Evolutionary conservation across 1,140 invertebrate species (phyloP).

Genomic region (Brevipalpus yothersi): DNA sequence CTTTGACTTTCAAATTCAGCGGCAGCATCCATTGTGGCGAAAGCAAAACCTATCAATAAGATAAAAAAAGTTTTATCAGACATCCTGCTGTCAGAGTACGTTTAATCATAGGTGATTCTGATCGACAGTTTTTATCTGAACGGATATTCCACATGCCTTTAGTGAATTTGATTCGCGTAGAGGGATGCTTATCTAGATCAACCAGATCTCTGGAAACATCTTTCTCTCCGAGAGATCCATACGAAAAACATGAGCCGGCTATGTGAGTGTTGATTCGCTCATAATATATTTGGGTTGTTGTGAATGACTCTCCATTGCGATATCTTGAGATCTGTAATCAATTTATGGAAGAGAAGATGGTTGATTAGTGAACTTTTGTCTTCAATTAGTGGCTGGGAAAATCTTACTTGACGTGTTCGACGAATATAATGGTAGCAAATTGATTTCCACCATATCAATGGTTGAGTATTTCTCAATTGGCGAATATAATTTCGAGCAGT

Average conservation of each 20-base stretch:
- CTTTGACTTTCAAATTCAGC: constrained; percentile 57
- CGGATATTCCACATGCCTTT: constrained; percentile 19
- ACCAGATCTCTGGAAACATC: constrained; percentile 48
- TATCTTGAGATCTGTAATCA: constrained; percentile 36
- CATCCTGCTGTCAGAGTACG: no score
- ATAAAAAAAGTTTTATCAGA: background rate
- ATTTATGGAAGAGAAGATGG: background rate
- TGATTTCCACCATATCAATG: constrained; percentile 69
- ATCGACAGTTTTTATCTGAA: background rate
- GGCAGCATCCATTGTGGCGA: constrained; percentile 14
- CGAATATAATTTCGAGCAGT: constrained; percentile 39
- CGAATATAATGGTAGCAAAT: constrained; percentile 62
- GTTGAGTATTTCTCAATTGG: constrained; percentile 39
- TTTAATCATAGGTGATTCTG: background rate
- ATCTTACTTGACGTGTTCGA: constrained; percentile 32
- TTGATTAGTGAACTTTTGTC: background rate
- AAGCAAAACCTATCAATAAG: constrained; percentile 12
- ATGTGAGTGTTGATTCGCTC: constrained; percentile 57
- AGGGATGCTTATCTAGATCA: constrained; percentile 25
- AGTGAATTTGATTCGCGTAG: constrained; percentile 14
- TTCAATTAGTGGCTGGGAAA: background rate
- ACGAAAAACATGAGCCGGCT: constrained; percentile 40
- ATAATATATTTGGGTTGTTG: constrained; percentile 36
- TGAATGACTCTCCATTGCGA: constrained; percentile 32
- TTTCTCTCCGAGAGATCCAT: constrained; percentile 36